phyloP scores from a whole-genome alignment of 2,113 vertebrate species.

The Stomatorhinus ivindoensis region DNA sequence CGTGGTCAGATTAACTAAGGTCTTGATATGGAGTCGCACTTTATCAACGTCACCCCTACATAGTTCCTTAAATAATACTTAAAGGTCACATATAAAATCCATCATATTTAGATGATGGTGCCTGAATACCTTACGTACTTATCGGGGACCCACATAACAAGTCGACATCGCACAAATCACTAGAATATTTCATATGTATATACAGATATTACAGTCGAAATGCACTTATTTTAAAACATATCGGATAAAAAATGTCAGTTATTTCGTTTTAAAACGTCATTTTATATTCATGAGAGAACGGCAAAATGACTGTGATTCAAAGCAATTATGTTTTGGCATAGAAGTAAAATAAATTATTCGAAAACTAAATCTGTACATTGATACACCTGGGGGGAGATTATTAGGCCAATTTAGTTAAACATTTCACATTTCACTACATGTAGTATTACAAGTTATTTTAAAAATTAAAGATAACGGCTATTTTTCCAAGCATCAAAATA shows the following conservation, averaged over 20 bases:
- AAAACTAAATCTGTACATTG: not conserved
- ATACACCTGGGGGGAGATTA: not conserved
- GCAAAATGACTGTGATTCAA: not conserved
- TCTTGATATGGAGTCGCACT: too few species aligned
- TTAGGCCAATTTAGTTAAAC: not conserved
- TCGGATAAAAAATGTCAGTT: not conserved
- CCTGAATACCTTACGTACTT: not conserved
- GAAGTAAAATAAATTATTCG: not conserved
- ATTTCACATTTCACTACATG: not conserved
- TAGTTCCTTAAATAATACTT: not conserved
- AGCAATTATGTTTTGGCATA: not conserved
- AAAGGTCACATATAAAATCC: not conserved
- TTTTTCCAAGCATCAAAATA: not conserved
- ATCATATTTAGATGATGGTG: not conserved
- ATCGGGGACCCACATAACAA: not conserved
- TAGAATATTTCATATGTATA: not conserved
- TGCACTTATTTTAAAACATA: not conserved
- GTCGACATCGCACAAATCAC: not conserved
- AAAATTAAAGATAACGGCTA: not conserved
- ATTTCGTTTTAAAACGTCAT: not conserved
- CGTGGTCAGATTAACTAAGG: not conserved
- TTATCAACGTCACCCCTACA: not conserved
- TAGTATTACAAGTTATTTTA: not conserved
- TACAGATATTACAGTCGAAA: not conserved
- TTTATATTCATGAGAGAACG: not conserved